These are phyloP conservation scores for Melanogrammus aeglefinus DNA, from an alignment of 2,797 vertebrate species.

Conservation along the genomic window DNA sequence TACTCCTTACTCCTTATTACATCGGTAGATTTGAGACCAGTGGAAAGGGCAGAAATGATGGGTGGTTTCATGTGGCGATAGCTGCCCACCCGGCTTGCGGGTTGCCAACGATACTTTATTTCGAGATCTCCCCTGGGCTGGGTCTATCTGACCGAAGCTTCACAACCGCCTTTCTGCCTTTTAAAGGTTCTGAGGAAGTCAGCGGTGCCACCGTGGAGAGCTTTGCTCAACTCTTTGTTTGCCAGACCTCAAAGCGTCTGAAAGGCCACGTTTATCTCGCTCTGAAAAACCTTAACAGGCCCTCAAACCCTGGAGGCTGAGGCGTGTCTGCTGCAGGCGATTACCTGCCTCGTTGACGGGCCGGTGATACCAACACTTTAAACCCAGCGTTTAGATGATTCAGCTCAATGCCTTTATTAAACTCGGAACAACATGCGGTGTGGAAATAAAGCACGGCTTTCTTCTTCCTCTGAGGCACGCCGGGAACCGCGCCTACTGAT, in stretches of 20 bases:
- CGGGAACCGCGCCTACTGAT: background rate
- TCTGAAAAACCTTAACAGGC: slow-evolving; percentile 72
- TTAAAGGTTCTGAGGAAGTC: slow-evolving; percentile 78
- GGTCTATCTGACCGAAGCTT: slow-evolving; percentile 74
- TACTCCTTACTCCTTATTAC: slow-evolving; percentile 36
- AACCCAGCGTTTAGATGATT: background rate
- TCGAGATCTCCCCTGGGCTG: slow-evolving; percentile 69
- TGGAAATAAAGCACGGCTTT: background rate
- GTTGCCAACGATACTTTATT: slow-evolving; percentile 68
- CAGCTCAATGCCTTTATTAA: background rate
- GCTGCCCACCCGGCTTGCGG: slow-evolving; percentile 64
- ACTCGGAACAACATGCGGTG: background rate
- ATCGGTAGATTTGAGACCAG: slow-evolving; percentile 40
- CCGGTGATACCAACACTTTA: background rate
- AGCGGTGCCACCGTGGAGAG: slow-evolving; percentile 72
- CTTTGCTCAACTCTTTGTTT: slow-evolving; percentile 76
- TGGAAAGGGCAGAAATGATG: slow-evolving; percentile 49
- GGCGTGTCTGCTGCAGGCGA: slow-evolving; percentile 60
- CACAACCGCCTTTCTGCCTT: slow-evolving; percentile 74
- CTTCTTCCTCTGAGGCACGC: background rate
- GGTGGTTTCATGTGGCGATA: slow-evolving; percentile 61
- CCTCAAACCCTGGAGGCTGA: slow-evolving; percentile 52
- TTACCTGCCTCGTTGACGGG: slow-evolving; percentile 60
- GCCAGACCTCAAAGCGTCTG: slow-evolving; percentile 71
- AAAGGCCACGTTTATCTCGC: slow-evolving; percentile 73